Evolutionary conservation across 2,797 vertebrate species (phyloP), one percentile per base, ranked within the genome.

Genomic region (Peromyscus eremicus): DNA sequence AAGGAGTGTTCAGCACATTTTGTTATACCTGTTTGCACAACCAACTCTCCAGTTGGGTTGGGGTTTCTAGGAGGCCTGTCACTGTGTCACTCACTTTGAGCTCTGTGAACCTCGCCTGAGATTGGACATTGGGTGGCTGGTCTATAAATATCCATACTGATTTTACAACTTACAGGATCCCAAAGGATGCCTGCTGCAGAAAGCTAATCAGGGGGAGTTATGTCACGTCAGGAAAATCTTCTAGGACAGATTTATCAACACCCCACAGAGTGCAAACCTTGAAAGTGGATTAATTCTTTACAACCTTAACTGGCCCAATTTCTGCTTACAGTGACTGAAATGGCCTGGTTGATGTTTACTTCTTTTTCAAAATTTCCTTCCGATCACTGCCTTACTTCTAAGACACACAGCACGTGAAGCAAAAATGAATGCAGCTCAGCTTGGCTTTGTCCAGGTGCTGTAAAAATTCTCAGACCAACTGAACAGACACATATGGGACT

Each of bases 221-320:
- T 43, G 89, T 52, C 77, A 17, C 10, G 27, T 70, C 77, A 71
- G 49, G 66, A 81, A 91, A 82, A 82, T 57, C 52, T 82, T 71
- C 90, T 46, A 73, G 66, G 90, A 43, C 52, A 60, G 64, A 82
- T 82, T 82, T 71, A 82, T 92, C 90, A 82, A 71, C 49, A 70
- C 32, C 76, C 76, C 62, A 81, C 46, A 70, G 89, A 81, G 62
- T 68, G 25, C 11, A 37, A 23, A 32, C 62, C 34, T 81, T 64
- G 62, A 80, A 91, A 80, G 62, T 32, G 27, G 76, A 80, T 91
- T 81, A 91, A n/a, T 70, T 81, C 62, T 70, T 91, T 81, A 40
- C 49, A 43, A 25, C 46, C 34, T 52, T 55, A 55, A 80, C 89
- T 55, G 46, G 46, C 46, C n/a, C 62, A 68, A 21, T 80, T 91